Base-by-base conservation (phyloP, 2,797 vertebrate genomes). In the Linurgus olivaceus region DNA sequence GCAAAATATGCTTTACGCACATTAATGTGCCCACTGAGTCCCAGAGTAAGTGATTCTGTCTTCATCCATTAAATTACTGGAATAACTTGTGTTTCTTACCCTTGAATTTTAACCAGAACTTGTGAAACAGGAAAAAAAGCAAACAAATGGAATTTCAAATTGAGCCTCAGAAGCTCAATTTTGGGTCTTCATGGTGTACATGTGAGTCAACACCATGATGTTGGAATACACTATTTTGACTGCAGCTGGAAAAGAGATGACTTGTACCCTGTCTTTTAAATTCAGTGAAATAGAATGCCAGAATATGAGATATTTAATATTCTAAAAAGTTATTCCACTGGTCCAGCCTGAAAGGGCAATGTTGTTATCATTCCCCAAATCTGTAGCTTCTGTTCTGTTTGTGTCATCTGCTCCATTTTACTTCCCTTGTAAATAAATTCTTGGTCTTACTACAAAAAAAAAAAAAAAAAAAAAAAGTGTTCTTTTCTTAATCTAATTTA, bases 51-150 rank as follows among this genome's bases (percentile, higher is more conserved):
- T 37, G 90, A 21, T 82, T 96, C 61, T 92, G 89, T 93, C 94
- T 96, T 90, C 87, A 92, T 61, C 52, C 63, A 92, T 93, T 97
- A 97, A 96, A 96, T 96, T 91, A 94, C 57, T 93, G 51, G 50
- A 78, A 52, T 71, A 88, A 33, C 26, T 67, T 75, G 35, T 83
- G 33, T 80, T 96, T 78, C 80, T 85, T 65, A 77, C 81, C 44
- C 57, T 90, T 94, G 94, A 78, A 80, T 76, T 93, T 94, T 81
- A 95, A 71, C 66, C 88, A 85, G 76, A 88, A 18, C 44, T 86
- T 63, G 15, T 57, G 37, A 89, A 81, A 88, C 13, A 70, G 33
- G 40, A n/a, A 47, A n/a, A n/a, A 61, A 20, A 70, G 11, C 18
- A 92, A 79, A 91, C 48, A 84, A 65, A 83, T 50, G 20, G 8